Conservation (phyloP, 2,888 invertebrate genomes). For the Blastobasis lacticolella region DNA sequence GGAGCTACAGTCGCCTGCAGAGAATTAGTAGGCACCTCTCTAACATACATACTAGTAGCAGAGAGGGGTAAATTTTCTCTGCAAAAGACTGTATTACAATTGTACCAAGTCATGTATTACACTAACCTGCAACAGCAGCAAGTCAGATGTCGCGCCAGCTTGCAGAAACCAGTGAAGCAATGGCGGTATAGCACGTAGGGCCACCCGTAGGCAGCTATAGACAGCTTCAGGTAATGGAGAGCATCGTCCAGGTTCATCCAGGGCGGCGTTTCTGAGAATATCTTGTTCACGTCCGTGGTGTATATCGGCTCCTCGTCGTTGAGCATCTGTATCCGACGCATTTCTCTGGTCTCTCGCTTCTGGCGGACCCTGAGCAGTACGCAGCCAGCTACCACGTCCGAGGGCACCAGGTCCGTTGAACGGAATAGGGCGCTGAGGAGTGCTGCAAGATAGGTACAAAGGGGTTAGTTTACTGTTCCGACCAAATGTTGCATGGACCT, state of each 20-base stretch:
- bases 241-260: constrained; percentile 90
- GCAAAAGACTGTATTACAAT: too few relatives aligned
- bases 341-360: constrained; percentile 82
- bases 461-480: too few relatives aligned
- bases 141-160: constrained; percentile 78
- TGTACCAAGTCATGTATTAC: too few relatives aligned
- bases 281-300: constrained; percentile 73
- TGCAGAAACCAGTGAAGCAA: constrained; percentile 83
- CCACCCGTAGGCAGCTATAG: constrained; percentile 92
- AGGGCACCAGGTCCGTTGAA: constrained; percentile 89
- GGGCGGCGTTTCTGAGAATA: constrained; percentile 78
- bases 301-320: constrained; percentile 80
- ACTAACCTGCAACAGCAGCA: constrained; percentile 83
- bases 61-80: too few relatives aligned
- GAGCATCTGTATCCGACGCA: constrained; percentile 77
- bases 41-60: too few relatives aligned
- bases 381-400: constrained; percentile 91
- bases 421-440: constrained; percentile 86
- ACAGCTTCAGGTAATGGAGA: constrained; percentile 84
- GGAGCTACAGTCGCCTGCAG: too few relatives aligned
- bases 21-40: too few relatives aligned
- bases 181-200: constrained; percentile 87
- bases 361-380: constrained; percentile 86
- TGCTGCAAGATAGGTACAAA: constrained; percentile 52
- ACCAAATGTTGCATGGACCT: too few relatives aligned